These are phyloP conservation scores for Planococcus citri DNA, from an alignment of 1,140 invertebrate genomes.

Conservation along the genomic window DNA sequence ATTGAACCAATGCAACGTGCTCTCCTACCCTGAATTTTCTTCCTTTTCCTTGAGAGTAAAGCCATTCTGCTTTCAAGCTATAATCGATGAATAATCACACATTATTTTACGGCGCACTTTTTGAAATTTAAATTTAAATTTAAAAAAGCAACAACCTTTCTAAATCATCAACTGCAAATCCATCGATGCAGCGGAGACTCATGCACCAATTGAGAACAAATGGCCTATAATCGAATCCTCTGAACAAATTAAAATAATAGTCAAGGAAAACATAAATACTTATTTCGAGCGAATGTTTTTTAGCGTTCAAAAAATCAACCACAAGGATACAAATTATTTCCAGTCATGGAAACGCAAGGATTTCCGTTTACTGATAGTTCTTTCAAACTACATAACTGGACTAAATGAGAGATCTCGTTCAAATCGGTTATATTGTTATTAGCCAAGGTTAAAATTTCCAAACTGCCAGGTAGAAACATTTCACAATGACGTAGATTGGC, in stretches of 20 bases:
- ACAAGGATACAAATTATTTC: conserved; percentile 54
- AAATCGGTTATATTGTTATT: conserved; percentile 75
- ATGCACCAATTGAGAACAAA: conserved; percentile 88
- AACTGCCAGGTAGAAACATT: conserved; percentile 58
- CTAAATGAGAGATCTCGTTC: conserved; percentile 72
- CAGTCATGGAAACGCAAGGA: conserved; percentile 61
- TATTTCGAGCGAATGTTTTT: conserved; percentile 11
- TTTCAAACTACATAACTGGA: conserved; percentile 56
- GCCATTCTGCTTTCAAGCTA: conserved; percentile 87
- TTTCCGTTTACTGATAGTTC: conserved; percentile 76
- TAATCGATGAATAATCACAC: conserved; percentile 30
- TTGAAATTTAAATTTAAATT: conserved; percentile 22
- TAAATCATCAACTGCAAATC: conserved; percentile 72
- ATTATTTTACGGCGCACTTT: too few relatives aligned
- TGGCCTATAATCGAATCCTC: conserved; percentile 73
- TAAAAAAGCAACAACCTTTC: conserved; percentile 77
- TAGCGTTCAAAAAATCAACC: not conserved
- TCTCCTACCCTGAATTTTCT: conserved; percentile 74
- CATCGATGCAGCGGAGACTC: conserved; percentile 74
- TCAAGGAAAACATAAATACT: conserved; percentile 21
- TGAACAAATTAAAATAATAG: not conserved
- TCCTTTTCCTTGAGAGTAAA: conserved; percentile 83
- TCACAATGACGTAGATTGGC: conserved; percentile 66
- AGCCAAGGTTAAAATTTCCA: conserved; percentile 64
- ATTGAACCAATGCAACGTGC: conserved; percentile 65